phyloP scores from a whole-genome alignment of 35 echinoderm and acorn worm species.

The Heliocidaris tuberculata region DNA sequence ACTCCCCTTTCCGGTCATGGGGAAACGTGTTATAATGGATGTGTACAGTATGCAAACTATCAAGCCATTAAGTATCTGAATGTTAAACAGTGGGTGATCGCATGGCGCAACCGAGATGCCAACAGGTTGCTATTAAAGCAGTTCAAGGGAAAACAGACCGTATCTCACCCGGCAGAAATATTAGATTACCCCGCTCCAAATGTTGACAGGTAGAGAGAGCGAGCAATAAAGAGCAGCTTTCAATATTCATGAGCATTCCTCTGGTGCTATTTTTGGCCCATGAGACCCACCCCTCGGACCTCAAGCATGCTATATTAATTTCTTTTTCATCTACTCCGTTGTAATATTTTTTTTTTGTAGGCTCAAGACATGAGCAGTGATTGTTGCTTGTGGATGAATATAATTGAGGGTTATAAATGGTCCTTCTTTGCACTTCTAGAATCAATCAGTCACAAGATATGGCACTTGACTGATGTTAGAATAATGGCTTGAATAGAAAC shows the following conservation, averaged over 20 bases:
- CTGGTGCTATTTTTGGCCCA: not conserved
- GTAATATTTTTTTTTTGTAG: not conserved
- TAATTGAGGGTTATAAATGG: not conserved
- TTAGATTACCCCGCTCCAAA: not conserved
- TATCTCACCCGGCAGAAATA: not conserved
- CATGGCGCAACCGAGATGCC: not conserved
- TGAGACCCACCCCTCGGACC: not conserved
- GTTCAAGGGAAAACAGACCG: not conserved
- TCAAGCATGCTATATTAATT: not conserved
- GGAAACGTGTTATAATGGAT: not conserved
- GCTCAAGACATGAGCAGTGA: not conserved
- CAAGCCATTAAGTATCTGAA: not conserved
- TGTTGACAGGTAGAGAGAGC: not conserved
- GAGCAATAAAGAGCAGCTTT: not conserved
- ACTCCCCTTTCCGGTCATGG: not conserved
- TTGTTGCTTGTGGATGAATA: not conserved
- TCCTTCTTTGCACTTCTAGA: not conserved
- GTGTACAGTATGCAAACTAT: not conserved
- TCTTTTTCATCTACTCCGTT: not conserved
- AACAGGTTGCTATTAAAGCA: conserved; percentile 2
- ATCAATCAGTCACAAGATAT: not conserved
- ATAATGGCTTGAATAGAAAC: not conserved
- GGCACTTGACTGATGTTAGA: not conserved
- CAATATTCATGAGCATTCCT: not conserved
- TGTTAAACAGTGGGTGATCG: not conserved